Evolutionary conservation across 2,797 vertebrate genomes (phyloP), one percentile per base, ranked within the genome.

Genomic region (Semaprochilodus insignis): DNA sequence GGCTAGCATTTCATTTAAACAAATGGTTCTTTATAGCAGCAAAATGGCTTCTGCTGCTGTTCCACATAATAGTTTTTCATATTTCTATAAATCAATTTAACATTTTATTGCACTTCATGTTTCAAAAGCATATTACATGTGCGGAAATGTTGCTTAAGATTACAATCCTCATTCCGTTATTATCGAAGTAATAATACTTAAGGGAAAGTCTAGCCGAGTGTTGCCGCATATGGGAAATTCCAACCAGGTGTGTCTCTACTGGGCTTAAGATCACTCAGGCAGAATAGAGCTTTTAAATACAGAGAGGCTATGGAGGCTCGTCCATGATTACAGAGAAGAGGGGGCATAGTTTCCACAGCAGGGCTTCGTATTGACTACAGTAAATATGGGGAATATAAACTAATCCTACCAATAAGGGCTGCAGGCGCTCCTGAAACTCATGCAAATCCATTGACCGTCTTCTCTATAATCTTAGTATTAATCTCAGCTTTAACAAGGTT

Each of bases 301-400:
- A 76, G 60, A 59, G 57, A 83, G 55, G 66, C 62, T 81, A 25
- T 74, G 65, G 70, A 76, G 31, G 70, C 69, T 60, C 52, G 66
- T 66, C 74, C 21, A 13, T 82, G 70, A 88, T 88, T 85, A 87
- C 48, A 62, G 51, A 75, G 54, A 65, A 67, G 60, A 77, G 40
- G 63, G 57, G 34, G 62, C 59, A 81, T 63, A 59, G 74, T 69
- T 85, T 86, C 66, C 63, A 77, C 80, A 77, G 71, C 69, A 77
- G 63, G 60, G 65, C 81, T 88, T 83, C 69, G 40, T 84, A 85
- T 79, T 85, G 86, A 86, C 77, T 83, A 69, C 82, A 88, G 81
- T 77, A 87, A 86, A 85, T 85, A 83, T 77, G 27, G 11, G 67
- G 83, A 81, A 86, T 73, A 78, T 78, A 85, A 84, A 83, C 15